Conservation (phyloP, 2,888 invertebrate species). For the Epiblema foenella region DNA sequence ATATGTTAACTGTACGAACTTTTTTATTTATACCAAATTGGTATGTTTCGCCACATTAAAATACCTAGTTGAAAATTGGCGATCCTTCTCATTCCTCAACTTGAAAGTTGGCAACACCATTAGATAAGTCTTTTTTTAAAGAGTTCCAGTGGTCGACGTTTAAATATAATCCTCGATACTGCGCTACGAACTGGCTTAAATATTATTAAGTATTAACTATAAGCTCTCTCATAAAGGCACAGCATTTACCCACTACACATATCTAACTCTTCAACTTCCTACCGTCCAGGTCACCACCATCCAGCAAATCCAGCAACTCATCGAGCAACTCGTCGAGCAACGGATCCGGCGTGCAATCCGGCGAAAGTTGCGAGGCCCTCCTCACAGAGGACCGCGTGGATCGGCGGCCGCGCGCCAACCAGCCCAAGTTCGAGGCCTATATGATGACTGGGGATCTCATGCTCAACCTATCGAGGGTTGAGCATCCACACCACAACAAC, state of each 20-base stretch:
- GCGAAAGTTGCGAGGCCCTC: constrained; percentile 80
- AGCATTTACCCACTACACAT: not conserved
- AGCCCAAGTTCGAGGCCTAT: constrained; percentile 94
- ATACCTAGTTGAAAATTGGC: not conserved
- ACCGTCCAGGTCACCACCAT: constrained; percentile 68
- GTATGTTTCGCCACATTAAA: not conserved
- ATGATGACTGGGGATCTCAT: constrained; percentile 99
- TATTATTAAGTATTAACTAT: too few relatives aligned
- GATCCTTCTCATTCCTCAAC: not conserved
- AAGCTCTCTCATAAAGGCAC: too few relatives aligned
- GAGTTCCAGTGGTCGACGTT: too few relatives aligned
- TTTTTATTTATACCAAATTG: not conserved
- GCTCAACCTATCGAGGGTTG: constrained; percentile 94
- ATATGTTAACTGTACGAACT: not conserved
- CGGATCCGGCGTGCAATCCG: constrained; percentile 82
- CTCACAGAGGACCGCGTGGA: constrained; percentile 70
- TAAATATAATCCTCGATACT: too few relatives aligned
- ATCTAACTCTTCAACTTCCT: not conserved
- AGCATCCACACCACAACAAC: constrained; percentile 86
- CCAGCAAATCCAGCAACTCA: constrained; percentile 77
- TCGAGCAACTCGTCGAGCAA: constrained; percentile 77
- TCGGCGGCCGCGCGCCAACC: constrained; percentile 67
- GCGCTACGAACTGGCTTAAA: too few relatives aligned
- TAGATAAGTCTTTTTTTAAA: too few relatives aligned
- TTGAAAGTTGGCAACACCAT: not conserved